Evolutionary conservation across 2,113 vertebrate genomes (phyloP).

Genomic region (Eleginops maclovinus): DNA sequence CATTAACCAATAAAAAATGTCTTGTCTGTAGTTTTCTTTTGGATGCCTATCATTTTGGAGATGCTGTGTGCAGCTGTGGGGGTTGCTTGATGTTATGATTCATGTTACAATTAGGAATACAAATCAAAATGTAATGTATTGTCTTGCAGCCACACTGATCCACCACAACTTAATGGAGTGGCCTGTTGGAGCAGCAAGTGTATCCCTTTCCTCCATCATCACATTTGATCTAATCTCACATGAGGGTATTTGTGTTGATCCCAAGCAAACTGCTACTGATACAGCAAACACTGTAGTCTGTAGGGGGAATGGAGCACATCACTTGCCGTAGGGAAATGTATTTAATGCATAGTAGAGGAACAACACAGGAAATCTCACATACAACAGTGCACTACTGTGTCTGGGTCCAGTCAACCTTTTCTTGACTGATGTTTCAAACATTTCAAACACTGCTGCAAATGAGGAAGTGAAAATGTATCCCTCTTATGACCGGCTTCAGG

Average conservation of each 20-base stretch:
- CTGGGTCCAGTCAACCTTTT: background rate
- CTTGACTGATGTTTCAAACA: constrained; percentile 1
- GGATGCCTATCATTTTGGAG: background rate
- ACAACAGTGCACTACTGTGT: background rate
- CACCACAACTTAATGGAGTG: too few relatives aligned
- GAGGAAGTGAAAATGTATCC: background rate
- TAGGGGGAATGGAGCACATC: background rate
- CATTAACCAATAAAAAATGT: background rate
- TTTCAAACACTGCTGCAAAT: background rate
- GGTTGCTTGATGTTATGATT: background rate
- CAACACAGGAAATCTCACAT: background rate
- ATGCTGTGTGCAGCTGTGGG: background rate
- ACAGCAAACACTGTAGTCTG: background rate
- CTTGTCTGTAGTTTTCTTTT: background rate
- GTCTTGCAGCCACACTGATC: background rate
- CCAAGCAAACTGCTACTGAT: constrained; percentile 4
- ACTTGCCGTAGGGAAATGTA: background rate
- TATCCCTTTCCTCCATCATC: constrained; percentile 1
- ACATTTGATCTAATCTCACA: constrained; percentile 1
- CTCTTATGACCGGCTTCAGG: background rate
- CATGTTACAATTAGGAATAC: background rate
- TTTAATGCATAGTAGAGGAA: background rate
- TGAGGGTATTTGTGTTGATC: background rate
- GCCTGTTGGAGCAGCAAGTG: background rate
- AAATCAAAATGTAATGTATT: background rate